A percentile compares a stretch with the other conserved stretches of the same genome.
Evolutionary conservation across 2,113 vertebrate species (phyloP).

Genomic region (Notarius quadriscutis): DNA sequence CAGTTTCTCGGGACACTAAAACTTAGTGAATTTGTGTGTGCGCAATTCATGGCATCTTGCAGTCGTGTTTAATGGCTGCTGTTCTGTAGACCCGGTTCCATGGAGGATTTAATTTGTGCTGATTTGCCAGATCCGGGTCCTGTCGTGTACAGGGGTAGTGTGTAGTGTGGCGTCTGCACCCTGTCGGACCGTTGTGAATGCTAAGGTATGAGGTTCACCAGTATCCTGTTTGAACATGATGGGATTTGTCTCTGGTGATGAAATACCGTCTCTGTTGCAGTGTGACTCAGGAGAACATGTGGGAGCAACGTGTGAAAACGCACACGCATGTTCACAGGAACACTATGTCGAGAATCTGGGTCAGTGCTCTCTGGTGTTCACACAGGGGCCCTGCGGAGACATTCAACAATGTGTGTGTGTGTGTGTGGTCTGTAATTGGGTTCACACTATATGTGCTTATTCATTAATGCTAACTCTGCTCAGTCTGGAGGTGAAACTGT

Average conservation of each 20-base stretch:
- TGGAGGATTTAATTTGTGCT: neutral
- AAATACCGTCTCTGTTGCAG: slow-evolving; percentile 14
- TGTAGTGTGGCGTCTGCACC: neutral
- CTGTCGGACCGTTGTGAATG: neutral
- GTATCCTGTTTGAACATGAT: neutral
- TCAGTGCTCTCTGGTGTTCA: slow-evolving; percentile 50
- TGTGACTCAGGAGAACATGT: slow-evolving; percentile 5
- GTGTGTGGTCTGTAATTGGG: neutral
- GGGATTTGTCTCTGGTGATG: slow-evolving; percentile 15
- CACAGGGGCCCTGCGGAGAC: slow-evolving; percentile 26
- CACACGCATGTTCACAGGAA: neutral
- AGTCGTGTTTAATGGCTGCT: too few species aligned
- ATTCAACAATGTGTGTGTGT: slow-evolving; percentile 2
- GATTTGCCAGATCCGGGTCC: neutral
- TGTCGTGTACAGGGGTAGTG: neutral
- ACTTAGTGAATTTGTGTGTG: too few species aligned
- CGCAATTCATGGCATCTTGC: too few species aligned
- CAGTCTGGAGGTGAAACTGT: neutral
- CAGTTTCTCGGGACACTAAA: too few species aligned
- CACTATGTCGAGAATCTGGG: slow-evolving; percentile 45
- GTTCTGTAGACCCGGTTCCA: neutral
- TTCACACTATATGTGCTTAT: neutral
- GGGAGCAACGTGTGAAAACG: slow-evolving; percentile 28
- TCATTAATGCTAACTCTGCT: neutral
- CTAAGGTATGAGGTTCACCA: neutral